Percentiles rank a stretch among this genome's conserved stretches.
Evolutionary conservation across 2,797 vertebrate species (phyloP).

Genomic region (Sebastes diaconus): DNA sequence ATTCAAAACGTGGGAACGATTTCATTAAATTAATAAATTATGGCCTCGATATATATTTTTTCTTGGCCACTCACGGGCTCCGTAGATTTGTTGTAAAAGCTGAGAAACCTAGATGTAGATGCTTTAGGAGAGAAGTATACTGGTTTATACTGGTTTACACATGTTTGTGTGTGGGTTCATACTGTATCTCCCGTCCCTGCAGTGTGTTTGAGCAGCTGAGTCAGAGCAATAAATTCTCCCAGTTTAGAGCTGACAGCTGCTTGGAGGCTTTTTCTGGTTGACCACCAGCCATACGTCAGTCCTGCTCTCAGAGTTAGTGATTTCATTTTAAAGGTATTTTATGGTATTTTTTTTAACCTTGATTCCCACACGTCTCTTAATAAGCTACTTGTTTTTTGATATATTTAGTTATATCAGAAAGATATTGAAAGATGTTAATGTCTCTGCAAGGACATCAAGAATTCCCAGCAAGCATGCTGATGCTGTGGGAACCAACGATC

Average conservation of each 20-base stretch:
- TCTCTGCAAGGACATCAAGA: not conserved
- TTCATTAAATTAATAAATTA: no score
- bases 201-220: conserved; percentile 39
- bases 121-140: no score
- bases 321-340: not conserved
- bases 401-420: not conserved
- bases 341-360: not conserved
- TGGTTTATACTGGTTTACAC: no score
- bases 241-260: conserved; percentile 65
- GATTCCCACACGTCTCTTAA: not conserved
- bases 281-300: not conserved
- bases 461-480: no score
- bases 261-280: conserved; percentile 36
- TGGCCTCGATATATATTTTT: no score
- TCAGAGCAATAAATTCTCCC: conserved; percentile 57
- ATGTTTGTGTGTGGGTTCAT: not conserved
- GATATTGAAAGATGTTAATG: not conserved
- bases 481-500: no score
- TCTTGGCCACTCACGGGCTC: no score
- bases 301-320: not conserved
- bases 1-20: no score
- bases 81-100: no score
- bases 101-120: not conserved
- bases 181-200: not conserved
- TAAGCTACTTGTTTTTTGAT: not conserved